phyloP scores from a whole-genome alignment of 2,888 invertebrate genomes.

The Bombylius discolor region DNA sequence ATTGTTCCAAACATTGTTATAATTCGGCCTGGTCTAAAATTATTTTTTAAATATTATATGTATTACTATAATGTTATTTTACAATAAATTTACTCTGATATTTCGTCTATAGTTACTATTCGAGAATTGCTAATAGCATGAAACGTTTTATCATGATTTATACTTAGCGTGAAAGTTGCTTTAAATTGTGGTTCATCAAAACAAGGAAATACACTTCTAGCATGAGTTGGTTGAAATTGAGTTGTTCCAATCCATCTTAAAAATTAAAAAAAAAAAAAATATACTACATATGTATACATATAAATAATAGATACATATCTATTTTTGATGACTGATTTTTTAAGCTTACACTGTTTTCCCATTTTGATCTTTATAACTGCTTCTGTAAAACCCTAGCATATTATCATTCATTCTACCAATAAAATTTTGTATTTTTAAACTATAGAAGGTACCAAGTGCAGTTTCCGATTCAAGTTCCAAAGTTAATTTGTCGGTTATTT shows the following conservation, averaged over 20 bases:
- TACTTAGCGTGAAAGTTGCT: conserved; percentile 49
- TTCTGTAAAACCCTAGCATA: conserved; percentile 41
- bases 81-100: neutral
- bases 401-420: conserved; percentile 40
- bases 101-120: neutral
- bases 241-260: conserved; percentile 22
- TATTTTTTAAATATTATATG: neutral
- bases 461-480: conserved; percentile 32
- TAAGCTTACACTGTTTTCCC: conserved; percentile 8
- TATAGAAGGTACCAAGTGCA: conserved; percentile 29
- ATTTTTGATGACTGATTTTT: too few relatives aligned
- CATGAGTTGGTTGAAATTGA: conserved; percentile 53
- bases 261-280: neutral
- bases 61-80: neutral
- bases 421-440: conserved; percentile 36
- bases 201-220: conserved; percentile 60
- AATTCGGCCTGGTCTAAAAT: too few relatives aligned
- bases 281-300: too few relatives aligned
- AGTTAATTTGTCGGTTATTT: conserved; percentile 35
- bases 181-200: conserved; percentile 63
- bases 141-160: conserved; percentile 39
- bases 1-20: conserved; percentile 29
- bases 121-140: conserved; percentile 22
- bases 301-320: too few relatives aligned
- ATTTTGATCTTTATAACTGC: conserved; percentile 30